phyloP scores from a whole-genome alignment of 2,797 vertebrate genomes.

The Sciaenops ocellatus region DNA sequence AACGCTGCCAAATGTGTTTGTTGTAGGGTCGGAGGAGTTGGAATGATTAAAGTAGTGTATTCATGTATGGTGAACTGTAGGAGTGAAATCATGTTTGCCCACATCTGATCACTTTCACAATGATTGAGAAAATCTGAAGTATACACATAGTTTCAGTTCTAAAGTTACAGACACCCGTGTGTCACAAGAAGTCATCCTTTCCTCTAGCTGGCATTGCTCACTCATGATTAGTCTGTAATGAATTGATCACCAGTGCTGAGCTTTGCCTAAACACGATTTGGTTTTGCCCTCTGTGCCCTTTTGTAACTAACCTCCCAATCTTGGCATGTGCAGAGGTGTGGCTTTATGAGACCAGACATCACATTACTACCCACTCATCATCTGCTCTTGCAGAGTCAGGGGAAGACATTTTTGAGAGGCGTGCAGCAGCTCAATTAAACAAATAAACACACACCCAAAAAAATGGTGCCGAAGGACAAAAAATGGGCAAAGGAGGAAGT shows the following conservation, averaged over 20 bases:
- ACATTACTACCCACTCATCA: slow-evolving; percentile 43
- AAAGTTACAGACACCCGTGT: background rate
- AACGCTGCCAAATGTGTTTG: slow-evolving; percentile 38
- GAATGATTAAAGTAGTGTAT: slow-evolving; percentile 14
- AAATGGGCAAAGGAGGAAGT: background rate
- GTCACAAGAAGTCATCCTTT: background rate
- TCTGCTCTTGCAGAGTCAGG: slow-evolving; percentile 34
- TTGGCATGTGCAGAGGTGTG: slow-evolving; percentile 40
- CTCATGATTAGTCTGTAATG: slow-evolving; percentile 6
- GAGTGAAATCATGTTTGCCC: slow-evolving; percentile 29
- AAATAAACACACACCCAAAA: slow-evolving; percentile 1
- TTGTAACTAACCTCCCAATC: slow-evolving; percentile 14
- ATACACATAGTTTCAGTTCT: background rate
- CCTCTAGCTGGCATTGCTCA: background rate
- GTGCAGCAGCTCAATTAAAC: slow-evolving; percentile 11
- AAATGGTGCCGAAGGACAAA: background rate
- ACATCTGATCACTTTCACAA: slow-evolving; percentile 18
- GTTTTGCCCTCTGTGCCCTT: slow-evolving; percentile 28
- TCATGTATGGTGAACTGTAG: slow-evolving; percentile 18
- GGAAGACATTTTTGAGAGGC: slow-evolving; percentile 20
- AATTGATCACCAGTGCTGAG: background rate
- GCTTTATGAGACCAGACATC: slow-evolving; percentile 40
- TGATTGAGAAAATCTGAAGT: slow-evolving; percentile 15
- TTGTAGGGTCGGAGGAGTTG: slow-evolving; percentile 12
- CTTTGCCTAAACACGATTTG: slow-evolving; percentile 6